Evolutionary conservation across 2,113 vertebrate genomes (phyloP).

Genomic region (Peromyscus leucopus): DNA sequence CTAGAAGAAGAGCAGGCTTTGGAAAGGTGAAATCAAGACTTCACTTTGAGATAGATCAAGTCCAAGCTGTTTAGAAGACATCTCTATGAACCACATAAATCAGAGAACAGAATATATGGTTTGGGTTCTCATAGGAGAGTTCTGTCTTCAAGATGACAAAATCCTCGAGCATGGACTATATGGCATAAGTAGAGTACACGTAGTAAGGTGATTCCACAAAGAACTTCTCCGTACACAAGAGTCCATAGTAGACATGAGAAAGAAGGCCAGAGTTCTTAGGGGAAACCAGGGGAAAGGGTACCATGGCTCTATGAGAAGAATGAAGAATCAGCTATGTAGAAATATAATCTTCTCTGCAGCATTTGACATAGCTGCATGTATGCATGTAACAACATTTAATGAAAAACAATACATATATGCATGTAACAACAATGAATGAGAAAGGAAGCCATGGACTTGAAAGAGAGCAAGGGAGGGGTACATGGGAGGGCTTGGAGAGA

Average conservation of each 20-base stretch:
- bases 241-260: background rate
- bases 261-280: background rate
- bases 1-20: background rate
- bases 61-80: background rate
- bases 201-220: background rate
- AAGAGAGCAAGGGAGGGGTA: background rate
- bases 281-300: background rate
- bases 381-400: no score
- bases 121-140: background rate
- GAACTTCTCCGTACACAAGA: background rate
- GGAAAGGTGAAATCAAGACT: background rate
- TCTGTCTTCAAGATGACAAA: background rate
- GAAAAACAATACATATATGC: background rate
- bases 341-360: no score
- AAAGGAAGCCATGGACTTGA: background rate
- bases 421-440: background rate
- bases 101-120: background rate
- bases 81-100: background rate
- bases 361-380: no score
- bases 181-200: background rate
- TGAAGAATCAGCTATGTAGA: background rate
- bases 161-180: background rate
- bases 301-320: background rate
- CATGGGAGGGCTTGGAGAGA: background rate
- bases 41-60: background rate